Conservation (phyloP, 2,888 invertebrate species). For the Bombylius discolor region DNA sequence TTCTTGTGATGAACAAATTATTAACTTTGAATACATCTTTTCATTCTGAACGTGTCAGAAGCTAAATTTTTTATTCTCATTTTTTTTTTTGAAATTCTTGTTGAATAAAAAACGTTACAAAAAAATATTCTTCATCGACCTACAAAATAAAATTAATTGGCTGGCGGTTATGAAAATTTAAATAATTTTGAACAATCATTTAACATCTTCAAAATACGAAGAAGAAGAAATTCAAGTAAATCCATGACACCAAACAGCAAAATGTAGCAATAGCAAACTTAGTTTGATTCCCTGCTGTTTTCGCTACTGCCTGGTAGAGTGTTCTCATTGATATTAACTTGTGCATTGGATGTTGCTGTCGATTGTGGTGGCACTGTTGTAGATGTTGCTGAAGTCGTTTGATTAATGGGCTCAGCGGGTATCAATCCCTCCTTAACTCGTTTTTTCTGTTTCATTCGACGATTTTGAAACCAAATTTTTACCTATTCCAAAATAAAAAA, state of each 20-base stretch:
- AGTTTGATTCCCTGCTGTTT: slow-evolving; percentile 59
- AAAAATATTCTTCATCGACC: too few species aligned
- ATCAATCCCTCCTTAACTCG: slow-evolving; percentile 86
- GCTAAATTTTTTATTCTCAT: too few species aligned
- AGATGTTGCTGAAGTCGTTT: slow-evolving; percentile 33
- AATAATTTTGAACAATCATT: too few species aligned
- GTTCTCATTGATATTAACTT: slow-evolving; percentile 8
- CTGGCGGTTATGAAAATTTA: too few species aligned
- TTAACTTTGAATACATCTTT: too few species aligned
- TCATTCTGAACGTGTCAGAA: too few species aligned
- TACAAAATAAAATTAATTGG: too few species aligned
- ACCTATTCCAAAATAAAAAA: slow-evolving; percentile 36
- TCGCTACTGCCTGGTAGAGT: slow-evolving; percentile 46
- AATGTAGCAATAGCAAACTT: not conserved
- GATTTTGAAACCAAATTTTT: slow-evolving; percentile 98
- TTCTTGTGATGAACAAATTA: too few species aligned
- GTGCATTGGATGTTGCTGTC: slow-evolving; percentile 15
- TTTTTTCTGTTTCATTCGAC: slow-evolving; percentile 97
- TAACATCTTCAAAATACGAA: too few species aligned
- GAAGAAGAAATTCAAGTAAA: not conserved
- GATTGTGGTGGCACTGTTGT: slow-evolving; percentile 14
- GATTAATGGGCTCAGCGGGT: slow-evolving; percentile 44
- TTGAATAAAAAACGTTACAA: too few species aligned
- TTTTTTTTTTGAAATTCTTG: too few species aligned
- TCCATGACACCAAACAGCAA: not conserved